These are phyloP conservation scores for Drosophila aldrichi DNA, from an alignment of 2,888 invertebrate species.

Conservation along the genomic window DNA sequence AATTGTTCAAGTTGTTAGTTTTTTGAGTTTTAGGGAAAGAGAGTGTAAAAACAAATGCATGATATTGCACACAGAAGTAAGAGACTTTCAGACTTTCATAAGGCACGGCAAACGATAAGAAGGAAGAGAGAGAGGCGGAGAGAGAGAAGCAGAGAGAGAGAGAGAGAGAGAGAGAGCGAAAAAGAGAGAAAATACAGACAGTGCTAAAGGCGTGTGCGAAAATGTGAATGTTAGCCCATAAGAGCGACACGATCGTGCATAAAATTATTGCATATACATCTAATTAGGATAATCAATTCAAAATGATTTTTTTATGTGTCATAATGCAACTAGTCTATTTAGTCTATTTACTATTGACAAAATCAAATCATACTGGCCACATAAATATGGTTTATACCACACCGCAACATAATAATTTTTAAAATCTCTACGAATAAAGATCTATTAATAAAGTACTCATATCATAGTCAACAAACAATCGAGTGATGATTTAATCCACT, in stretches of 20 bases:
- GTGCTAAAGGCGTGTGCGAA: constrained; percentile 1
- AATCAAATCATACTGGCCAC: neutral
- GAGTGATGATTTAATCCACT: constrained; percentile 34
- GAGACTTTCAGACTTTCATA: constrained; percentile 22
- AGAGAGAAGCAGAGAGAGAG: no score
- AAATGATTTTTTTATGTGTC: neutral
- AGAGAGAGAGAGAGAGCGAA: neutral
- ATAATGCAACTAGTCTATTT: neutral
- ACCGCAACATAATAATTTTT: neutral
- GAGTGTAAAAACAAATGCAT: neutral
- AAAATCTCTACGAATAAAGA: neutral
- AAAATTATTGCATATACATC: neutral
- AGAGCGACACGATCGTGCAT: neutral
- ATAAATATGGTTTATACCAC: neutral
- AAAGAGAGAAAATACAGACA: constrained; percentile 11
- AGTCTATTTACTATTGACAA: neutral
- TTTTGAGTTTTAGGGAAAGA: neutral
- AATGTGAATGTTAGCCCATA: constrained; percentile 8
- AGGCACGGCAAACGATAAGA: constrained; percentile 11
- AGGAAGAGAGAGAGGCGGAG: no score
- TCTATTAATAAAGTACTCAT: constrained; percentile 6
- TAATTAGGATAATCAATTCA: neutral
- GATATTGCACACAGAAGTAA: constrained; percentile 5
- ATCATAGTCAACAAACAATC: constrained; percentile 6
- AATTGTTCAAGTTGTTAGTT: constrained; percentile 42